These are phyloP conservation scores for Bombus confusus DNA, from an alignment of 1,140 invertebrate genomes.

Conservation along the genomic window DNA sequence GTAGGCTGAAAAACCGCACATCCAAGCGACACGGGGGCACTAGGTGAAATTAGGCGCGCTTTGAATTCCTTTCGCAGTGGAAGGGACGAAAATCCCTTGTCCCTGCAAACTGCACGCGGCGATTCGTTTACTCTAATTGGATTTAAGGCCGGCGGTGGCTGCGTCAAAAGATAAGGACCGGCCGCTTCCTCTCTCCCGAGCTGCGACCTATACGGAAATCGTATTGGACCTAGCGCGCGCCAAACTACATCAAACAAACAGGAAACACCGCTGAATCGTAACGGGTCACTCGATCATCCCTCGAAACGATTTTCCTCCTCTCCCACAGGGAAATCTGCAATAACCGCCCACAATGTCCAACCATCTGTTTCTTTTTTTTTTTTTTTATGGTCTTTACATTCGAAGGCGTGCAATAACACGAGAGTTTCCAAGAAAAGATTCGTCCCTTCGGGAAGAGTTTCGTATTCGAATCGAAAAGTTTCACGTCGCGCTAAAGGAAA, in stretches of 20 bases:
- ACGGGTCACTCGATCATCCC: constrained; percentile 18
- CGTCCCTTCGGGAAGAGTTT: background rate
- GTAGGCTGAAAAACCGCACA: background rate
- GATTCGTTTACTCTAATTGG: constrained; percentile 24
- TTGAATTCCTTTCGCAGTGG: background rate
- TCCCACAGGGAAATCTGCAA: constrained; percentile 34
- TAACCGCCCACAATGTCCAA: background rate
- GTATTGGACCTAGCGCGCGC: background rate
- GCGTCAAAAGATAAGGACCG: constrained; percentile 10
- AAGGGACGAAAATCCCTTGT: background rate
- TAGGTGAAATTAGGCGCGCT: background rate
- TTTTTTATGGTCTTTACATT: constrained; percentile 7
- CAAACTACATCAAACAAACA: background rate
- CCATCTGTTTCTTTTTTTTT: background rate
- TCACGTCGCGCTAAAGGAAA: background rate
- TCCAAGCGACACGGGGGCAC: background rate
- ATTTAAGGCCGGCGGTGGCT: constrained; percentile 1
- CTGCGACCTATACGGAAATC: background rate
- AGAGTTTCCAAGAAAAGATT: too few species aligned
- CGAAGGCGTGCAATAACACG: background rate
- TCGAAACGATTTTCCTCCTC: constrained; percentile 15
- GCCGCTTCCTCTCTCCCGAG: background rate
- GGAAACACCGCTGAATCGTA: background rate
- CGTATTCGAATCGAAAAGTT: background rate
- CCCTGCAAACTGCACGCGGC: background rate